A percentile compares a stretch with the other conserved stretches of the same genome.
These are phyloP conservation scores for Kobus ellipsiprymnus DNA, from an alignment of 2,113 vertebrate genomes.

Conservation along the genomic window DNA sequence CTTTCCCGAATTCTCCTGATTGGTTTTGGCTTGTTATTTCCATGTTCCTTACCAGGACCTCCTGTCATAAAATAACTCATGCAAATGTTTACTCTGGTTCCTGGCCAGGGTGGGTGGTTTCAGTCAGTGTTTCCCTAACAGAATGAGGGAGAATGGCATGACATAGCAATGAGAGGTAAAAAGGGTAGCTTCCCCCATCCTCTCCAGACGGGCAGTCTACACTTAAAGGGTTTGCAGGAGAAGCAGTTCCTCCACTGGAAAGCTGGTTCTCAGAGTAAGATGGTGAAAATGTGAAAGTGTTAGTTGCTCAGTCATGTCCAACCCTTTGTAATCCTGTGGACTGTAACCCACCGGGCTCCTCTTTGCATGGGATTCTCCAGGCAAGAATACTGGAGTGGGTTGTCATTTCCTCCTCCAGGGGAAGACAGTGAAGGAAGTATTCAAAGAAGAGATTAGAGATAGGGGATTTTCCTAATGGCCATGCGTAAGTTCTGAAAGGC, in stretches of 20 bases:
- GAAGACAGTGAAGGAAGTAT: neutral
- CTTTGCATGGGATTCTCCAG: neutral
- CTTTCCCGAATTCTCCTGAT: neutral
- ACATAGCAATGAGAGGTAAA: neutral
- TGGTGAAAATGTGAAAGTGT: neutral
- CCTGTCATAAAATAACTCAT: neutral
- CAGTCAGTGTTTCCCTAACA: neutral
- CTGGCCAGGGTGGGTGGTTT: neutral
- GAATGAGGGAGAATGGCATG: neutral
- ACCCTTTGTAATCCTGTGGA: neutral
- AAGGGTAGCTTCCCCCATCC: neutral
- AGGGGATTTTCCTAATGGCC: neutral
- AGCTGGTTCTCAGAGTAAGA: neutral
- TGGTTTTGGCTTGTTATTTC: neutral
- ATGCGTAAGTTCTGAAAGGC: neutral
- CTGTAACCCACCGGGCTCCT: fast-evolving
- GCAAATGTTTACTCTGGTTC: neutral
- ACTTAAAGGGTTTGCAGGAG: neutral
- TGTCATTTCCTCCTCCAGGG: neutral
- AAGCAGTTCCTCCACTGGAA: neutral
- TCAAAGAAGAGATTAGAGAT: neutral
- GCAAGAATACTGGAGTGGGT: neutral
- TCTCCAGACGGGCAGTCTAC: neutral
- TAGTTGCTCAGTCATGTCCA: neutral
- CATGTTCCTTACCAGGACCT: neutral